Conservation (phyloP, 2,113 vertebrate species). For the Oxygymnocypris stewartii region DNA sequence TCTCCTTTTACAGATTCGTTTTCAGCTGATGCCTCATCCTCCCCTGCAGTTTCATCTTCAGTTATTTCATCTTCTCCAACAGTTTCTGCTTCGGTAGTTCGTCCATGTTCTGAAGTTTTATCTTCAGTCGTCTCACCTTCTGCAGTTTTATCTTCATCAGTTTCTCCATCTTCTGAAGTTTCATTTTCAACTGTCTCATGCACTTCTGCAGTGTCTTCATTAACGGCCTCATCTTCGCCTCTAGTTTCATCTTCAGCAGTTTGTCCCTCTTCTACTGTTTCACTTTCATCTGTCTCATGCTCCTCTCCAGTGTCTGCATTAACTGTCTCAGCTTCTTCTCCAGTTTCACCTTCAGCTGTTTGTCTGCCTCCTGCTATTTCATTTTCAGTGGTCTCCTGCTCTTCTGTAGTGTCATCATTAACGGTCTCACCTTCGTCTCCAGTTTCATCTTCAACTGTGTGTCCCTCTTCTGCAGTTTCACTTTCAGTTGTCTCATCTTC, state of each 20-base stretch:
- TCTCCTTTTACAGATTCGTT: constrained; percentile 30
- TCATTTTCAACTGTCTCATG: neutral
- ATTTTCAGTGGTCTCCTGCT: constrained; percentile 2
- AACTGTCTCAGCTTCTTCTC: neutral
- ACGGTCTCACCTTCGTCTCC: neutral
- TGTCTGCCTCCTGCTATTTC: neutral
- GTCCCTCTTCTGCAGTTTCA: neutral
- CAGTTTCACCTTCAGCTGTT: constrained; percentile 23
- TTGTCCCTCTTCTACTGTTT: neutral
- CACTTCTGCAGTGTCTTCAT: constrained; percentile 4
- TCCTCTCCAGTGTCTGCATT: neutral
- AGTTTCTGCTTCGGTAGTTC: constrained; percentile 5
- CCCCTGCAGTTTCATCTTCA: constrained; percentile 26
- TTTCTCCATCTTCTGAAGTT: neutral
- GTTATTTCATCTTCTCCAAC: neutral
- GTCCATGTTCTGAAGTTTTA: constrained; percentile 22
- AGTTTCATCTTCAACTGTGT: constrained; percentile 14
- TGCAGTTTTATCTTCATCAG: neutral
- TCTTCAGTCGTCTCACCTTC: constrained; percentile 14
- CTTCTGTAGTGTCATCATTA: neutral
- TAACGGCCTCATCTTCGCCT: neutral
- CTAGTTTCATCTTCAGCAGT: neutral
- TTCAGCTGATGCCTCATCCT: constrained; percentile 39
- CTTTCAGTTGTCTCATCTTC: neutral
- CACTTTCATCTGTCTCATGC: neutral